Evolutionary conservation across 2,113 vertebrate species (phyloP).

Genomic region (Tachuris rubrigastra): DNA sequence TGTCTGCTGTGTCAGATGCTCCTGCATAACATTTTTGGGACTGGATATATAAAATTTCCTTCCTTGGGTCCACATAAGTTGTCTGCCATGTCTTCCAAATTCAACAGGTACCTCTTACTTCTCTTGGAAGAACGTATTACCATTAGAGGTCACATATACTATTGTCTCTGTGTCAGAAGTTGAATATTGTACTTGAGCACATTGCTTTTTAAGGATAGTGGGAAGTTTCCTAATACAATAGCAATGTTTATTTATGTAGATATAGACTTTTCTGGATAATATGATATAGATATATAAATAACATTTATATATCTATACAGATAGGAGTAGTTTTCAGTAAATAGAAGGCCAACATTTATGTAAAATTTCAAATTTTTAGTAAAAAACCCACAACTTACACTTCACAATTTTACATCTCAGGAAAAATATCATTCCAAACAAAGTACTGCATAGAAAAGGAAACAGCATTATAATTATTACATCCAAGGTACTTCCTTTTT

Average conservation of each 20-base stretch:
- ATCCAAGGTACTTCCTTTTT: background rate
- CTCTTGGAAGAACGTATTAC: conserved; percentile 33
- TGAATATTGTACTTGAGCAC: conserved; percentile 49
- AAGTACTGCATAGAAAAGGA: background rate
- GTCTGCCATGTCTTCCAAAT: conserved; percentile 41
- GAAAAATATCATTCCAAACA: conserved; percentile 27
- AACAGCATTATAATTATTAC: background rate
- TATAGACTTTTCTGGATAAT: conserved; percentile 14
- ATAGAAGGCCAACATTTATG: background rate
- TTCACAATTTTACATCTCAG: conserved; percentile 50
- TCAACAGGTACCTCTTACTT: conserved; percentile 42
- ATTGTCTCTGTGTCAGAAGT: conserved; percentile 54
- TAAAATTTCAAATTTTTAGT: background rate
- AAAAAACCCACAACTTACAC: background rate
- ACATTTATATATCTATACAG: conserved; percentile 18
- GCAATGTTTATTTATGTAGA: conserved; percentile 15
- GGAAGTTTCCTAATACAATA: background rate
- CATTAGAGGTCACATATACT: background rate
- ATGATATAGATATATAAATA: conserved; percentile 25
- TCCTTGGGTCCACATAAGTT: background rate
- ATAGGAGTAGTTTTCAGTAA: background rate
- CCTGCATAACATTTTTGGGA: background rate
- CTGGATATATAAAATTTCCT: background rate
- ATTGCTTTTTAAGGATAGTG: conserved; percentile 42
- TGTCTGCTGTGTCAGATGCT: conserved; percentile 41